Evolutionary conservation across 2,888 invertebrate genomes (phyloP), one percentile per base, ranked within the genome.

Genomic region (Gnatocerus cornutus): DNA sequence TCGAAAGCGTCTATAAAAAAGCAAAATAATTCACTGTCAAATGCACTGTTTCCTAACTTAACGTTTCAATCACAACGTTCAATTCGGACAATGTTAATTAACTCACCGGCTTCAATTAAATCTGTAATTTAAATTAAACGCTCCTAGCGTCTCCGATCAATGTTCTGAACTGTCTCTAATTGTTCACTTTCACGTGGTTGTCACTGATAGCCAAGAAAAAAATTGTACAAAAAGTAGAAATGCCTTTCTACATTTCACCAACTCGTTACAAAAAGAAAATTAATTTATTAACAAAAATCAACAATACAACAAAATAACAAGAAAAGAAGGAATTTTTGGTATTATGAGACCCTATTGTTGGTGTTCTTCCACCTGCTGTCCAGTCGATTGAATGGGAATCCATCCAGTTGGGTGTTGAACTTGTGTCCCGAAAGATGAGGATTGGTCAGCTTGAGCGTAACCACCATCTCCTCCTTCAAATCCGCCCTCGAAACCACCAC

Each of bases 351-450:
- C 48, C 53, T 69, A 64, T 5, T 65, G 69, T 53, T 71, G 56
- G 29, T 52, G 62, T 39, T 65, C 64, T 53, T 66, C 43, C 16
- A 55, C 37, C 55, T 72, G 59, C 62, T 71, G 61, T 13, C 13
- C 12, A 8, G 53, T 68, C 13, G 69, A 70, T 50, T 63, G 48
- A 37, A 69, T 13, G 6, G 77, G 74, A 12, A 71, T 70, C 76
- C 76, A 76, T 21, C 72, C 75, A 13, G 10, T 33, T 30, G 53
- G 29, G 12, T 71, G 59, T 46, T 68, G 68, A 27, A 55, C 59
- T 43, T 59, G 64, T n/a, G 59, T 29, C 12, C 33, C 63, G 33
- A 64, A 70, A 8, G 21, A 43, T n/a, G 12, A 45, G 2, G 71
- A 69, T 12, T 72, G 68, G 30, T 69, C 72, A 46, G 50, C 64